Evolutionary conservation across 2,797 vertebrate species (phyloP), one percentile per base, ranked within the genome.

Genomic region (Amniataba percoides): DNA sequence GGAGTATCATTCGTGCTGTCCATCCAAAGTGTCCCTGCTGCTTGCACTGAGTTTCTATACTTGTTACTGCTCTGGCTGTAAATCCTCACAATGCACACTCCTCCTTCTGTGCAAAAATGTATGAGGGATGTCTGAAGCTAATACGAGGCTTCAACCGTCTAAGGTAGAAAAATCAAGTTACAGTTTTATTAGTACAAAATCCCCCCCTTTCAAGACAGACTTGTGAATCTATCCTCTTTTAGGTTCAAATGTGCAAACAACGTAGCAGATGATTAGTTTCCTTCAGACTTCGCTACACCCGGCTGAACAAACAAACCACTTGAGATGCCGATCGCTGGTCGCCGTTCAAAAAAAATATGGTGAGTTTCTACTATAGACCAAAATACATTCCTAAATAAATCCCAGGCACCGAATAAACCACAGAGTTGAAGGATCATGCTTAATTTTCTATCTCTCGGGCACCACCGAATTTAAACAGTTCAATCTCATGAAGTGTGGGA

Each of bases 251-350:
- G 9, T 45, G 48, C 11, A 18, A 11, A 13, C 18, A 48, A 48
- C n/a, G 16, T 36, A 61, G 27, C n/a, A 68, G 27, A 61, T 77
- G 27, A 62, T 40, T 23, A 55, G 43, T 53, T 16, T 48, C 51
- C 34, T 58, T 34, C 7, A 57, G 9, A 36, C 15, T 16, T 34
- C 18, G 11, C 10, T 10, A 42, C 19, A 57, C 18, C 11, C 6
- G 46, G 25, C 40, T 25, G 34, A 18, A 69, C 31, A n/a, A 64
- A 59, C 11, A 70, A 25, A 40, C 21, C 19, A 56, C 18, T 31
- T 62, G 27, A 1, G 4, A 14, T n/a, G 34, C 21, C 15, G 27
- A 21, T 63, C 12, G 6, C 18, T 39, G 1, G 5, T 14, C 18
- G 31, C 36, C 15, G 11, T 5, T 36, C 8, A 9, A 36, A n/a